phyloP scores from a whole-genome alignment of 2,888 invertebrate genomes.

The Lochmaea crataegi region DNA sequence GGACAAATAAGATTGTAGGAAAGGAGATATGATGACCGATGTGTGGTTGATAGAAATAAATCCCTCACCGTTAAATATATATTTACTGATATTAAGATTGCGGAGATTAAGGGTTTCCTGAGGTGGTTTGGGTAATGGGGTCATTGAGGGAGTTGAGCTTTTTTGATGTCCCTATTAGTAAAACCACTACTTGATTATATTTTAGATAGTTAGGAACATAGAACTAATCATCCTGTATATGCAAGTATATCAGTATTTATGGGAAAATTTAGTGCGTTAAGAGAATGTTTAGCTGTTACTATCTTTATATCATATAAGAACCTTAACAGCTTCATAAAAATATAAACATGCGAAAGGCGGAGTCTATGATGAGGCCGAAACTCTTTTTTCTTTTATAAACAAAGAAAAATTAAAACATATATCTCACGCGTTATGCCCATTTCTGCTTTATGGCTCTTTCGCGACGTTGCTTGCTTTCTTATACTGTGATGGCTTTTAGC shows the following conservation, averaged over 20 bases:
- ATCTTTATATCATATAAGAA: neutral
- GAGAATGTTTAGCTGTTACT: neutral
- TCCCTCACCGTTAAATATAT: no score
- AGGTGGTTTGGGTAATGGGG: no score
- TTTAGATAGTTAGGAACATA: no score
- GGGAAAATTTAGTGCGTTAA: neutral
- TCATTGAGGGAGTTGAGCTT: no score
- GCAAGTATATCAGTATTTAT: neutral
- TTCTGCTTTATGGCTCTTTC: constrained; percentile 7
- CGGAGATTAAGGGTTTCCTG: no score
- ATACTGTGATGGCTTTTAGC: constrained; percentile 1
- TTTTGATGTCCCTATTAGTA: no score
- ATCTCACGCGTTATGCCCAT: neutral
- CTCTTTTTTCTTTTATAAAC: neutral
- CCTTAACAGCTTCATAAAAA: neutral
- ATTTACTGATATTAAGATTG: no score
- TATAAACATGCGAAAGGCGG: constrained; percentile 4
- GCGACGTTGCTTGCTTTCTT: constrained; percentile 11
- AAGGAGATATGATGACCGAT: no score
- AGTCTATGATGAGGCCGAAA: neutral
- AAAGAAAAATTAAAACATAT: constrained; percentile 7
- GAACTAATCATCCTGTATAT: no score
- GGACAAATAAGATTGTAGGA: no score
- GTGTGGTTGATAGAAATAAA: no score
- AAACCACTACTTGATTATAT: no score